Evolutionary conservation across 2,797 vertebrate species (phyloP).

Genomic region (Gadopsis bispinosus): DNA sequence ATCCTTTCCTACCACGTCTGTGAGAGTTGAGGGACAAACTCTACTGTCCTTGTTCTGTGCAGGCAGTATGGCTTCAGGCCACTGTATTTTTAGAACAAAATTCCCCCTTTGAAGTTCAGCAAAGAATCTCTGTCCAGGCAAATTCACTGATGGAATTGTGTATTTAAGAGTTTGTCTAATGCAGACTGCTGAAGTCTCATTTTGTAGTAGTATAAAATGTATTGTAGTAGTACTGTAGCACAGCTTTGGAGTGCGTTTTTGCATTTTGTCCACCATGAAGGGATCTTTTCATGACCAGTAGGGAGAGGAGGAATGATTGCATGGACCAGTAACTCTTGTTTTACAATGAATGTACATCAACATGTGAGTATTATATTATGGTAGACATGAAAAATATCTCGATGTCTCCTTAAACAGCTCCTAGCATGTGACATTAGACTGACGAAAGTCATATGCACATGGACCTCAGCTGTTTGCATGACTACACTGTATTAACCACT

Average conservation of each 20-base stretch:
- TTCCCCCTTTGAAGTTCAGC: background rate
- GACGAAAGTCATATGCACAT: background rate
- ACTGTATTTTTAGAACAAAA: background rate
- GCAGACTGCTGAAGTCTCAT: background rate
- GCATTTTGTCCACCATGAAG: background rate
- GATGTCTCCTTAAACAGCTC: background rate
- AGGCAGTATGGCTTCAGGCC: background rate
- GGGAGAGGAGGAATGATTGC: background rate
- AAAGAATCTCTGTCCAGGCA: background rate
- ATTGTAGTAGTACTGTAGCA: background rate
- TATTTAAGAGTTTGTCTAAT: background rate
- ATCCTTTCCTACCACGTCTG: background rate
- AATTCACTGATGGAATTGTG: background rate
- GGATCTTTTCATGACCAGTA: background rate
- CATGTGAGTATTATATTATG: background rate
- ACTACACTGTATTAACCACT: background rate
- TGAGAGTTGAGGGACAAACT: background rate
- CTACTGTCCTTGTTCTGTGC: background rate
- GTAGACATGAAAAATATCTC: background rate
- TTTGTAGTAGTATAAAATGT: background rate
- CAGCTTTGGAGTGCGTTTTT: background rate
- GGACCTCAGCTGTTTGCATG: background rate
- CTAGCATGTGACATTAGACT: background rate
- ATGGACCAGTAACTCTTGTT: background rate
- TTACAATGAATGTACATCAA: background rate